phyloP scores from a whole-genome alignment of 2,797 vertebrate species.

The Megaceryle alcyon region DNA sequence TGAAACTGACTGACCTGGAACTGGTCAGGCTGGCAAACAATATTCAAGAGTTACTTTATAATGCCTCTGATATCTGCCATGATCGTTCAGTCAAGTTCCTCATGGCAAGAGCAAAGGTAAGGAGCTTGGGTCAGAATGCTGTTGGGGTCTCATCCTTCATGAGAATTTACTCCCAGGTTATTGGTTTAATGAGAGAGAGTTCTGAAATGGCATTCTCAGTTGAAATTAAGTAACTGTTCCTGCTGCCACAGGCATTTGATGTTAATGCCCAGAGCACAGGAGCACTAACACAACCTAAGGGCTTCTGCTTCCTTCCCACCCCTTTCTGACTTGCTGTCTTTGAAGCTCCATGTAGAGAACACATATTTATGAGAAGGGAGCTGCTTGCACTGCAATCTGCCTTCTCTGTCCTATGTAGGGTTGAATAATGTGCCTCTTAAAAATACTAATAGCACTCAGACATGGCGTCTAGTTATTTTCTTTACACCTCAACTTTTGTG shows the following conservation, averaged over 20 bases:
- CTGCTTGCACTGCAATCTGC: neutral
- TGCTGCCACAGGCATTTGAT: neutral
- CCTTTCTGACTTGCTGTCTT: neutral
- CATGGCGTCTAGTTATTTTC: neutral
- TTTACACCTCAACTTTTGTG: neutral
- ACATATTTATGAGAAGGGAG: accelerated
- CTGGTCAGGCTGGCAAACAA: slow-evolving; percentile 87
- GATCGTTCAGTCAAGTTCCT: slow-evolving; percentile 97
- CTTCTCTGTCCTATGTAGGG: no score
- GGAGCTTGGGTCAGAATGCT: neutral
- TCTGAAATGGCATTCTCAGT: neutral
- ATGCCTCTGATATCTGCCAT: slow-evolving; percentile 91
- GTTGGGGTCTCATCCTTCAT: neutral
- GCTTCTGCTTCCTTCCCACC: neutral
- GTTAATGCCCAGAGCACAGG: neutral
- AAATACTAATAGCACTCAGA: neutral
- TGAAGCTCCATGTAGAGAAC: neutral
- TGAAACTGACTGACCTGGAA: slow-evolving; percentile 91
- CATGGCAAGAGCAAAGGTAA: slow-evolving; percentile 92
- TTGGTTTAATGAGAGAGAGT: neutral
- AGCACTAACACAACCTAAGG: neutral
- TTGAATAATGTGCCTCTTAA: no score
- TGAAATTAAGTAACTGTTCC: neutral
- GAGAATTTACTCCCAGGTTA: neutral
- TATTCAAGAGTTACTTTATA: slow-evolving; percentile 89